A percentile compares a stretch with the other conserved stretches of the same genome.
These are phyloP conservation scores for Drosophila neocordata DNA, from an alignment of 1,140 invertebrate genomes.

Conservation along the genomic window DNA sequence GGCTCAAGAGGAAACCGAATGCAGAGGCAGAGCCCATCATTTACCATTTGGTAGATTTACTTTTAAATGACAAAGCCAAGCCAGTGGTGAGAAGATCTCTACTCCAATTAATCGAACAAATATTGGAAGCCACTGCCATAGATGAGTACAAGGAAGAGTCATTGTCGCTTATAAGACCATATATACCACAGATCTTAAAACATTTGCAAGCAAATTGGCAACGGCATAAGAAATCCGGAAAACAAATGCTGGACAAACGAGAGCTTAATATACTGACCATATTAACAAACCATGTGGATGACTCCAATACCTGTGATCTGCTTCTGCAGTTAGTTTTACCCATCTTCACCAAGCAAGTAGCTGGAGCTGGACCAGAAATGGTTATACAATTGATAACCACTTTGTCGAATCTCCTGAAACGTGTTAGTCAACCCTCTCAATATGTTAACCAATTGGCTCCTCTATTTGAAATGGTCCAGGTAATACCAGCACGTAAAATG, in stretches of 20 bases:
- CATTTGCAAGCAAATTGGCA: constrained; percentile 87
- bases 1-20: constrained; percentile 65
- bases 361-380: constrained; percentile 84
- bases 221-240: constrained; percentile 65
- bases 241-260: constrained; percentile 84
- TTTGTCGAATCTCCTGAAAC: constrained; percentile 88
- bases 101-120: constrained; percentile 90
- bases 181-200: constrained; percentile 88
- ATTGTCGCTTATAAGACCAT: constrained; percentile 84
- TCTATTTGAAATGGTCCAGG: constrained; percentile 86
- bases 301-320: constrained; percentile 86
- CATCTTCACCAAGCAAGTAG: constrained; percentile 86
- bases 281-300: constrained; percentile 88
- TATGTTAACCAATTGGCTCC: constrained; percentile 88
- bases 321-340: constrained; percentile 89
- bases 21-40: constrained; percentile 42
- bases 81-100: constrained; percentile 87
- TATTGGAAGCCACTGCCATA: constrained; percentile 86
- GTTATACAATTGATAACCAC: constrained; percentile 88
- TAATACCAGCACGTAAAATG: constrained; percentile 86
- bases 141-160: constrained; percentile 41
- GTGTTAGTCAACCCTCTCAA: constrained; percentile 86
- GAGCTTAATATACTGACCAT: constrained; percentile 92
- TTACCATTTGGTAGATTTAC: constrained; percentile 86
- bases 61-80: constrained; percentile 87